These are phyloP conservation scores for Drosophila ustulata DNA, from an alignment of 2,888 invertebrate species.

Conservation along the genomic window DNA sequence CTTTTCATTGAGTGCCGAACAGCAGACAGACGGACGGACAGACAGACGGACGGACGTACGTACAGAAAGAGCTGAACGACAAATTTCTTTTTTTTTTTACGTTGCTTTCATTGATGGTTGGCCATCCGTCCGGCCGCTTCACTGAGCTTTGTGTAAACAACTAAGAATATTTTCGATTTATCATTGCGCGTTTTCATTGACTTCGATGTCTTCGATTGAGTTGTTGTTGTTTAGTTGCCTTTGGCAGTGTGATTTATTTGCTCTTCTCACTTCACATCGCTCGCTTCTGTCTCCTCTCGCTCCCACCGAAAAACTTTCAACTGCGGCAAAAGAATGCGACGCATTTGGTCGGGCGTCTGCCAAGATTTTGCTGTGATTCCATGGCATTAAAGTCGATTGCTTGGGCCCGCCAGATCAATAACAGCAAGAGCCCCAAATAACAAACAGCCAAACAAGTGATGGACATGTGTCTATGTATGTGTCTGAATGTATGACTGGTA, in stretches of 20 bases:
- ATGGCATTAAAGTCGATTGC: slow-evolving; percentile 46
- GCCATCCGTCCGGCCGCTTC: slow-evolving; percentile 37
- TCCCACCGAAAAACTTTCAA: slow-evolving; percentile 22
- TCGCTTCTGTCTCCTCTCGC: background rate
- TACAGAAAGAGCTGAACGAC: slow-evolving; percentile 35
- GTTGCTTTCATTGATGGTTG: slow-evolving; percentile 25
- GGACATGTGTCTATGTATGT: background rate
- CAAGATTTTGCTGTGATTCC: slow-evolving; percentile 42
- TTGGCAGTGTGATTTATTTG: slow-evolving; percentile 68
- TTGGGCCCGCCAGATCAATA: slow-evolving; percentile 36
- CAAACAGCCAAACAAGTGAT: slow-evolving; percentile 1
- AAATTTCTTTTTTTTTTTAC: slow-evolving; percentile 19
- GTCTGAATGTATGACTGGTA: slow-evolving; percentile 14
- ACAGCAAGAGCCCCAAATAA: slow-evolving; percentile 5
- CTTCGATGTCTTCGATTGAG: slow-evolving; percentile 57
- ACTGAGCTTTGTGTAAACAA: slow-evolving; percentile 68
- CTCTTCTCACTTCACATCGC: slow-evolving; percentile 32
- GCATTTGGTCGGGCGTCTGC: slow-evolving; percentile 22
- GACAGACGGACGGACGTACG: background rate
- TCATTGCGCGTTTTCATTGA: slow-evolving; percentile 65
- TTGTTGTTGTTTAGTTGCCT: slow-evolving; percentile 54
- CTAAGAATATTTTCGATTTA: slow-evolving; percentile 75
- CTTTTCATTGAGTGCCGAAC: slow-evolving; percentile 47
- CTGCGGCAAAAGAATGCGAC: slow-evolving; percentile 38
- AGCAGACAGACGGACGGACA: background rate